Percentiles rank a stretch among this genome's conserved stretches.
phyloP scores from a whole-genome alignment of 2,888 invertebrate genomes.

The Mongoloraphidia duomilia region DNA sequence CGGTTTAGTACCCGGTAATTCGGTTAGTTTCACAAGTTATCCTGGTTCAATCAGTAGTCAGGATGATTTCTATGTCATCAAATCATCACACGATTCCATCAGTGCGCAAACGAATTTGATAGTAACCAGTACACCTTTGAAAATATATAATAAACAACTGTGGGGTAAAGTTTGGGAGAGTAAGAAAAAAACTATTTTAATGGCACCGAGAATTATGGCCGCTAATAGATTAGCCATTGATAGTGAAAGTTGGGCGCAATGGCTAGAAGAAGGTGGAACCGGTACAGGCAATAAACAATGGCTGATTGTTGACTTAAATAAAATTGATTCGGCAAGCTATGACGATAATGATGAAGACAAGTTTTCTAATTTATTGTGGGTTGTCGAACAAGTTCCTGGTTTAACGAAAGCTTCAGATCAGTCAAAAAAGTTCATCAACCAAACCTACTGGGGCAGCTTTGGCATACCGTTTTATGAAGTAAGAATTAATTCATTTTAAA shows the following conservation, averaged over 20 bases:
- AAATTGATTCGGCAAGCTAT: conserved; percentile 26
- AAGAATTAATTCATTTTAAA: conserved; percentile 4
- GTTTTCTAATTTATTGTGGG: conserved; percentile 38
- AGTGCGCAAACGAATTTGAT: conserved; percentile 35
- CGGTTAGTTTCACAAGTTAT: conserved; percentile 68
- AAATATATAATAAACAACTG: conserved; percentile 53
- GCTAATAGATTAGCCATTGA: conserved; percentile 66
- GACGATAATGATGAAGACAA: conserved; percentile 8
- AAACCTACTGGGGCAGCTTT: conserved; percentile 60
- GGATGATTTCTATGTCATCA: conserved; percentile 65
- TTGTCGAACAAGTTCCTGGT: conserved; percentile 66
- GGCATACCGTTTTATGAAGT: conserved; percentile 40
- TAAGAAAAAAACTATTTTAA: conserved; percentile 14
- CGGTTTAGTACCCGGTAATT: conserved; percentile 45
- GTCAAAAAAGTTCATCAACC: conserved; percentile 43
- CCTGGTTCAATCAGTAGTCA: conserved; percentile 70
- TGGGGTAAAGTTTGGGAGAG: conserved; percentile 43
- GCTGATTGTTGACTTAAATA: conserved; percentile 63
- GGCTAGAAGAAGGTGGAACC: conserved; percentile 55
- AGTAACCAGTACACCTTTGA: conserved; percentile 63
- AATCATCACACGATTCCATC: conserved; percentile 25
- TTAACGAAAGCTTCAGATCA: conserved; percentile 50
- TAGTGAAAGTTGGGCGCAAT: conserved; percentile 57
- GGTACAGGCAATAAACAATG: conserved; percentile 80
- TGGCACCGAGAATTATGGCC: conserved; percentile 64